Evolutionary conservation across 1,140 invertebrate species (phyloP), one percentile per base, ranked within the genome.

Genomic region (Ptiloglossa arizonensis): DNA sequence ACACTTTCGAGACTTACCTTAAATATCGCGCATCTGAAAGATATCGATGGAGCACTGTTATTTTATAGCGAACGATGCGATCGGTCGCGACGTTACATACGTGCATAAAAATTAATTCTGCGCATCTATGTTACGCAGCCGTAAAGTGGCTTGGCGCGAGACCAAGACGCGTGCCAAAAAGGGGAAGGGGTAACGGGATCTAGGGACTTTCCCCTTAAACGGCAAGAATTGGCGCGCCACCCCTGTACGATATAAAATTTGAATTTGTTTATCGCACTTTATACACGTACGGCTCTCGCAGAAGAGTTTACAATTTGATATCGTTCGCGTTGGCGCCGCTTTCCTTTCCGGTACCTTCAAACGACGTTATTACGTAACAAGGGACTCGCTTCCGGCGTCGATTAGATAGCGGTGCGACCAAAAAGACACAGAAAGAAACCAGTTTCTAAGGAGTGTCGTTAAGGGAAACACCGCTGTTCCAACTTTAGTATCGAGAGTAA

Each of bases 371-470:
- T 82, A 46, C 67, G 50, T 79, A 82, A 83, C 64, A 4, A 35
- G 44, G 44, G 62, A 41, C 60, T 64, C 15, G 46, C 44, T 83
- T 71, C 50, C 52, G 72, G 71, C 15, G n/a, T 13, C 50, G 66
- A 83, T 84, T 83, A 84, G 81, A 80, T 72, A 83, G 66, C 56
- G 60, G 27, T 8, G 27, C 38, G 62, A 70, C 50, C 11, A 22
- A 52, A 71, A 74, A 57, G 38, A 22, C 41, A 22, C 22, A 5
- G 63, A 46, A 72, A 68, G 52, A 76, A 83, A 83, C 54, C 71
- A 71, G 76, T 71, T 48, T 63, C 24, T 57, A 82, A 69, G 44
- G n/a, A 70, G 19, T 71, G 75, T 66, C 73, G 46, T 81, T 52
- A 44, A 78, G 44, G 48, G 48, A 62, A 44, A 57, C 52, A 64